Evolutionary conservation across 2,113 vertebrate genomes (phyloP).

Genomic region (Aegithalos caudatus): DNA sequence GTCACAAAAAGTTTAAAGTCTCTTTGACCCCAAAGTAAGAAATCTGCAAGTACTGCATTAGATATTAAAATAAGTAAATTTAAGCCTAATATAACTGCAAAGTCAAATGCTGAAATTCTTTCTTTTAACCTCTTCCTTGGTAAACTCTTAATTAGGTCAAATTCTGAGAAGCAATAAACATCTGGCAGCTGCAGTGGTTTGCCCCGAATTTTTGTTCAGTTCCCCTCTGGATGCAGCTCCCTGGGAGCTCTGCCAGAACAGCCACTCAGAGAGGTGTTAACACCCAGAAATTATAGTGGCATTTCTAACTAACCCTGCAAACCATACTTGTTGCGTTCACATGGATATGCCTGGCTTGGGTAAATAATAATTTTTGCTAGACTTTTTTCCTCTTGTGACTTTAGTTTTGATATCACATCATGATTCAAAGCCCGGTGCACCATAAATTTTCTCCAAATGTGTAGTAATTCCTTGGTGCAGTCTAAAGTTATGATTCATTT

Average conservation of each 20-base stretch:
- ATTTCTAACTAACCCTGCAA: slow-evolving; percentile 41
- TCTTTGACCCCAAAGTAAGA: background rate
- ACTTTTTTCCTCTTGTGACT: slow-evolving; percentile 78
- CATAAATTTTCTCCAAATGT: slow-evolving; percentile 98
- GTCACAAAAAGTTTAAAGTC: background rate
- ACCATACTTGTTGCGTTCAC: slow-evolving; percentile 55
- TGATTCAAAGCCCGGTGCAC: slow-evolving; percentile 92
- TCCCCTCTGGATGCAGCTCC: background rate
- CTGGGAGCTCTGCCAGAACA: background rate
- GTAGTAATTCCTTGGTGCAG: slow-evolving; percentile 96
- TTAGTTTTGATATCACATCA: slow-evolving; percentile 95
- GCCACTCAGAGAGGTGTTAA: background rate
- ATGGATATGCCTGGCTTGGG: background rate
- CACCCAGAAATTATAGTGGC: slow-evolving; percentile 40
- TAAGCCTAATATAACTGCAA: background rate
- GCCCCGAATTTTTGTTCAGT: background rate
- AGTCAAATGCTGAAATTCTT: background rate
- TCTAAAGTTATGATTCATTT: slow-evolving; percentile 99
- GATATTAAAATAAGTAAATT: background rate
- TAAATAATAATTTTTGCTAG: slow-evolving; percentile 88
- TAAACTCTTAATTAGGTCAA: background rate
- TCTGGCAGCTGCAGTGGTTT: background rate
- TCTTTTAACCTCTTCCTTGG: background rate
- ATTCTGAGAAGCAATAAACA: background rate
- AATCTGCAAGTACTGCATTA: background rate